Evolutionary conservation across 2,113 vertebrate genomes (phyloP), one percentile per base, ranked within the genome.

Genomic region (Ranitomeya variabilis): DNA sequence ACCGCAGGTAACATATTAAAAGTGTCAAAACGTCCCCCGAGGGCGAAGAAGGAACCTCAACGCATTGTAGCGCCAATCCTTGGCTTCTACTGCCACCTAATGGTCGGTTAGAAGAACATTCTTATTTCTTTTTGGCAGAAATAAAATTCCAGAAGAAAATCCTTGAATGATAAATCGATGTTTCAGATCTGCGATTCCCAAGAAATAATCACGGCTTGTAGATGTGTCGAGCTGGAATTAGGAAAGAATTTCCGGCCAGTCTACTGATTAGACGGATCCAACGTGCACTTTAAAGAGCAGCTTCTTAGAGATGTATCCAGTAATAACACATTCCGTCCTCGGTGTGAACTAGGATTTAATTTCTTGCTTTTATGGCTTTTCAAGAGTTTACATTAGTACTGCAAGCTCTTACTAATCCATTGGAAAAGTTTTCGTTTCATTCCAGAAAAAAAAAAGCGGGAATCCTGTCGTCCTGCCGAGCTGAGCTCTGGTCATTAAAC

Each of bases 1-100:
- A 85, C 87, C 87, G 16, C 87, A 89, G 87, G 87, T 89, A 89
- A 89, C 73, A 89, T 85, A 85, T 85, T 55, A 55, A 85, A 84
- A 85, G 81, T 89, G 87, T 89, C 87, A 89, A 89, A 89, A 89
- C 87, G 69, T 85, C 60, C 74, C 81, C 73, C 16, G 57, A 78
- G 87, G 87, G 87, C 87, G 23, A 9, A 59, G 23, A 45, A 59
- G n/a, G 52, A 77, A 60, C 76, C n/a, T 37, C 18, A 21, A 62
- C n/a, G 37, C 45, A 1, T 10, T 12, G 18, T 14, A 45, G n/a
- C 7, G 4, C 26, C 6, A 89, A 89, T 85, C 81, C 79, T 76
- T 79, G 64, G 57, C 23, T 37, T 85, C 45, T 64, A 79, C 51
- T 69, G 82, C 87, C 87, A 69, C 82, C 74, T 79, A 45, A 76